These are phyloP conservation scores for Eilema depressum DNA, from an alignment of 2,888 invertebrate species.

Conservation along the genomic window DNA sequence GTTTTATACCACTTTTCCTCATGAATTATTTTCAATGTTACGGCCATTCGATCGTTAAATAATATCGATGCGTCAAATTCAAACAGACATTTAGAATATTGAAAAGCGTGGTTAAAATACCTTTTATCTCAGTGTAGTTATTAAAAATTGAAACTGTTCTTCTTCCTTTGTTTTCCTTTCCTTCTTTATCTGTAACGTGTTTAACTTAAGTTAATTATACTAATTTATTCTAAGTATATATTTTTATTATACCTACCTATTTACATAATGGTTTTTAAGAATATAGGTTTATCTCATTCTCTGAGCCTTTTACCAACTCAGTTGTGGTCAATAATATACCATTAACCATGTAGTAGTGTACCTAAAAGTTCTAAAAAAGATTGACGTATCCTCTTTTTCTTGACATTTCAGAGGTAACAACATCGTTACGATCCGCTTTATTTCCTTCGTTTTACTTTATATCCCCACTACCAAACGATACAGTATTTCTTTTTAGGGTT, in stretches of 20 bases:
- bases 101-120: not conserved
- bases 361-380: too few relatives aligned
- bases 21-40: not conserved
- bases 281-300: too few relatives aligned
- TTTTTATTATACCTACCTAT: too few relatives aligned
- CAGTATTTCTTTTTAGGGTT: slow-evolving; percentile 33
- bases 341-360: not conserved
- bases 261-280: too few relatives aligned
- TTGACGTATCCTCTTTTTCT: not conserved
- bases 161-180: not conserved
- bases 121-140: not conserved
- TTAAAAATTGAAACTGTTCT: not conserved
- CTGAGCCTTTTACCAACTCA: too few relatives aligned
- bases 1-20: not conserved
- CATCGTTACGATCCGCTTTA: slow-evolving; percentile 30
- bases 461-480: slow-evolving; percentile 29
- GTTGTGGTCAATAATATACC: not conserved
- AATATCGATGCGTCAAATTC: not conserved
- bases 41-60: not conserved
- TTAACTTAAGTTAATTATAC: too few relatives aligned
- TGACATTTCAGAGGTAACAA: slow-evolving; percentile 1
- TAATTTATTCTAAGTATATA: too few relatives aligned
- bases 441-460: slow-evolving; percentile 32
- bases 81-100: not conserved
- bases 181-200: too few relatives aligned